Conservation (phyloP, 1,140 invertebrate species). For the Diorhabda elongata region DNA sequence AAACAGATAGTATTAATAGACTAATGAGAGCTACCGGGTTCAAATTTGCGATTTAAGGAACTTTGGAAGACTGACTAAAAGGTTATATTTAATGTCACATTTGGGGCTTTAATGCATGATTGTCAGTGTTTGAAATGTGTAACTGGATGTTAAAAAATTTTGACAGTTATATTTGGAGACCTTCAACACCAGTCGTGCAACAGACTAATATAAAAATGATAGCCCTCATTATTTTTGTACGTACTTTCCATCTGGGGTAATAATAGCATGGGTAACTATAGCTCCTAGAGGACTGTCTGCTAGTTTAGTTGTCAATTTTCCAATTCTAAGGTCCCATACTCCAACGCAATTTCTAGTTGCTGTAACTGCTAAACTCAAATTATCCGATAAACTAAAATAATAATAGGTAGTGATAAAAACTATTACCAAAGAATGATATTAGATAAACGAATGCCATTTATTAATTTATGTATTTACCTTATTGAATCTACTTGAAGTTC, state of each 20-base stretch:
- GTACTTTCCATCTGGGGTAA: constrained; percentile 78
- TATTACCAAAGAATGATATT: too few species aligned
- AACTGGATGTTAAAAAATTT: too few species aligned
- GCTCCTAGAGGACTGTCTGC: constrained; percentile 90
- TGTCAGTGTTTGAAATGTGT: too few species aligned
- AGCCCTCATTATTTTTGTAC: constrained; percentile 18
- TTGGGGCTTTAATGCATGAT: too few species aligned
- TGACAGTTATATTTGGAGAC: too few species aligned
- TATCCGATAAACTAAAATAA: constrained; percentile 63
- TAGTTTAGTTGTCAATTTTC: constrained; percentile 76
- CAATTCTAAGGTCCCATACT: constrained; percentile 88
- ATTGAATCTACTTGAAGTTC: constrained; percentile 94
- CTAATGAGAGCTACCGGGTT: too few species aligned
- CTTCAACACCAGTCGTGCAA: too few species aligned
- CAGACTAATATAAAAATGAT: too few species aligned
- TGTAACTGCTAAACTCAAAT: constrained; percentile 73
- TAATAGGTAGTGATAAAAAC: not conserved
- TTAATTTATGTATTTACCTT: constrained; percentile 51
- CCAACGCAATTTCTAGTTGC: constrained; percentile 91
- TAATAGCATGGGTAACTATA: constrained; percentile 88
- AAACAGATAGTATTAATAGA: too few species aligned
- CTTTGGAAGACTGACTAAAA: too few species aligned
- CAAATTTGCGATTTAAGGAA: too few species aligned
- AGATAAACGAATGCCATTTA: not conserved
- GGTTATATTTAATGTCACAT: too few species aligned